A percentile compares a stretch with the other conserved stretches of the same genome.
Evolutionary conservation across 2,888 invertebrate genomes (phyloP).

Genomic region (Stenodema calcarata): DNA sequence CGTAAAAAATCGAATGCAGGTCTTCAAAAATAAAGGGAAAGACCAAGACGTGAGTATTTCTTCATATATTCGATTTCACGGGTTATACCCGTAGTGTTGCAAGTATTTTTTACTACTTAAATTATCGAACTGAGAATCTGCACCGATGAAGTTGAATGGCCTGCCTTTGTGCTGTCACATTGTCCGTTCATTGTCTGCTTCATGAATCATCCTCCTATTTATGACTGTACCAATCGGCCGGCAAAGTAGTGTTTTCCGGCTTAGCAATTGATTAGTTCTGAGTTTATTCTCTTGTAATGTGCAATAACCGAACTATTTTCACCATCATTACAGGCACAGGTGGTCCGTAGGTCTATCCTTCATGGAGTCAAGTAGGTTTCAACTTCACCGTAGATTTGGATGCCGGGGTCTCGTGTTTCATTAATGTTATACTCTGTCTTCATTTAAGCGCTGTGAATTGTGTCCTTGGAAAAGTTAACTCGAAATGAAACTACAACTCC

Average conservation of each 20-base stretch:
- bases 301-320: background rate
- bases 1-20: constrained; percentile 84
- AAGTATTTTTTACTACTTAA: too few species aligned
- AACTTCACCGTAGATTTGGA: too few species aligned
- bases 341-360: background rate
- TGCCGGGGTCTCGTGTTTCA: too few species aligned
- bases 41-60: constrained; percentile 91
- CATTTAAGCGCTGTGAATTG: too few species aligned
- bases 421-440: too few species aligned
- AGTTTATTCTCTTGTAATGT: background rate
- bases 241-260: background rate
- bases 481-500: too few species aligned
- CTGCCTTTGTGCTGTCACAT: background rate
- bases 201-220: constrained; percentile 16
- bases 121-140: too few species aligned
- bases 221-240: background rate
- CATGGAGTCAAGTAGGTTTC: too few species aligned
- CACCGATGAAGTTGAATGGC: background rate
- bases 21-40: constrained; percentile 99
- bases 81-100: background rate
- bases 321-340: background rate
- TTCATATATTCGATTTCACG: background rate
- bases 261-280: background rate
- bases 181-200: constrained; percentile 1
- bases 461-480: too few species aligned